A percentile compares a stretch with the other conserved stretches of the same genome.
phyloP scores from a whole-genome alignment of 2,888 invertebrate species.

The Papilio demoleus region DNA sequence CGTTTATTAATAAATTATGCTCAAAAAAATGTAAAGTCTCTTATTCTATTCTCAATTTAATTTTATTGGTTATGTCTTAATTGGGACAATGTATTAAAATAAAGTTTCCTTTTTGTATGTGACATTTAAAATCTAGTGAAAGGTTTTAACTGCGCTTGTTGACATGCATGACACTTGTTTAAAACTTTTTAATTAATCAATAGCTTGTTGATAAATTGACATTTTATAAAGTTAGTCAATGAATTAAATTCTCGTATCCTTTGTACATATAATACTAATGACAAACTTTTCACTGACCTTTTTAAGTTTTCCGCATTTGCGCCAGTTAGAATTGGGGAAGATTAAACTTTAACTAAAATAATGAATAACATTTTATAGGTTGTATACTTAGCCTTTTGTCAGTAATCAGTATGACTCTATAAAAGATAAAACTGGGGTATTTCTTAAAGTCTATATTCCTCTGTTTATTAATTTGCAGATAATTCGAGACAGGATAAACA shows the following conservation, averaged over 20 bases:
- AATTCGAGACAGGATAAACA: too few relatives aligned
- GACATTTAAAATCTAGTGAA: conserved; percentile 24
- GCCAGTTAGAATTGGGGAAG: too few relatives aligned
- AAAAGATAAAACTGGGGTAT: too few relatives aligned
- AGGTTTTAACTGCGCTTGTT: conserved; percentile 8
- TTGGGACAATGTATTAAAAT: conserved; percentile 5
- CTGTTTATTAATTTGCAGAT: too few relatives aligned
- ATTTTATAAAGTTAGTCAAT: conserved; percentile 16
- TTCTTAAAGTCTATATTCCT: too few relatives aligned
- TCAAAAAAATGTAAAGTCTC: not conserved
- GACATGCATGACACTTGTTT: conserved; percentile 8
- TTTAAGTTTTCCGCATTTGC: not conserved
- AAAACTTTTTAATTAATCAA: conserved; percentile 21
- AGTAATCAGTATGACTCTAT: too few relatives aligned
- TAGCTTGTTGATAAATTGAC: conserved; percentile 11
- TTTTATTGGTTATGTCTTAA: not conserved
- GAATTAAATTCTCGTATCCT: not conserved
- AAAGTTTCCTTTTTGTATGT: conserved; percentile 22
- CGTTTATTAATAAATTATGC: not conserved
- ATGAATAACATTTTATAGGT: too few relatives aligned
- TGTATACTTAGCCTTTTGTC: too few relatives aligned
- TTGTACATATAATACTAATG: not conserved
- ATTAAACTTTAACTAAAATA: too few relatives aligned
- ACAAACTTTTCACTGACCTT: not conserved
- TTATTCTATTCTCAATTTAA: not conserved